A percentile compares a stretch with the other conserved stretches of the same genome.
Evolutionary conservation across 1,140 invertebrate species (phyloP).

Genomic region (Panonychus citri): DNA sequence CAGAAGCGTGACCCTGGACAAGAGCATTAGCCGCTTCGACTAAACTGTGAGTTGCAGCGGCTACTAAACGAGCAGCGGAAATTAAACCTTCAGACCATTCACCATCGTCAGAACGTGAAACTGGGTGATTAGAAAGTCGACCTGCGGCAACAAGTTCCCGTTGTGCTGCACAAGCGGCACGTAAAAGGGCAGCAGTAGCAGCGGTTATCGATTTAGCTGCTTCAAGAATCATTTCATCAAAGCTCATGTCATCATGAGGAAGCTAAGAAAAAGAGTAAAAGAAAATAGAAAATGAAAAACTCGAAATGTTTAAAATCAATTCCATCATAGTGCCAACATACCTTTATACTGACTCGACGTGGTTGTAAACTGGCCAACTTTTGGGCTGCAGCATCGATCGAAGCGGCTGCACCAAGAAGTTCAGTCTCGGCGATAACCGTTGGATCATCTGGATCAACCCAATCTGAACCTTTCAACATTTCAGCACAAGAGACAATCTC

Average conservation of each 20-base stretch:
- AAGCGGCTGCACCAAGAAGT: slow-evolving; percentile 81
- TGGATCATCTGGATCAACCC: slow-evolving; percentile 87
- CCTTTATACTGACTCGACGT: slow-evolving; percentile 26
- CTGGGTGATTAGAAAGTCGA: slow-evolving; percentile 45
- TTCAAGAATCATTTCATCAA: slow-evolving; percentile 96
- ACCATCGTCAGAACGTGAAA: slow-evolving; percentile 71
- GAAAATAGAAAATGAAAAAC: background rate
- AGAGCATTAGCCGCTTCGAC: slow-evolving; percentile 91
- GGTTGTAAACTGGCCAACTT: slow-evolving; percentile 77
- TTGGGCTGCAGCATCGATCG: slow-evolving; percentile 90
- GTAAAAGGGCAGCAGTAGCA: slow-evolving; percentile 81
- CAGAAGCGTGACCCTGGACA: slow-evolving; percentile 80
- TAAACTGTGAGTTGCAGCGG: slow-evolving; percentile 84
- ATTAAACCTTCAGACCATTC: slow-evolving; percentile 97
- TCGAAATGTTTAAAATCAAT: background rate
- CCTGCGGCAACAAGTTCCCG: slow-evolving; percentile 65
- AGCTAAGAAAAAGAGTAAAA: slow-evolving; percentile 1
- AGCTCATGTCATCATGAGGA: slow-evolving; percentile 71
- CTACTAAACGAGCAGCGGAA: slow-evolving; percentile 79
- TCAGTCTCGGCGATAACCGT: slow-evolving; percentile 96
- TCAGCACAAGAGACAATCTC: slow-evolving; percentile 73
- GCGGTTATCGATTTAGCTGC: slow-evolving; percentile 92
- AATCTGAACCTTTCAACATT: slow-evolving; percentile 55
- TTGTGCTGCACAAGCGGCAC: slow-evolving; percentile 85
- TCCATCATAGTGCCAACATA: slow-evolving; percentile 10